Base-by-base conservation (phyloP, 2,888 invertebrate genomes). In the Nomada lathburiana region DNA sequence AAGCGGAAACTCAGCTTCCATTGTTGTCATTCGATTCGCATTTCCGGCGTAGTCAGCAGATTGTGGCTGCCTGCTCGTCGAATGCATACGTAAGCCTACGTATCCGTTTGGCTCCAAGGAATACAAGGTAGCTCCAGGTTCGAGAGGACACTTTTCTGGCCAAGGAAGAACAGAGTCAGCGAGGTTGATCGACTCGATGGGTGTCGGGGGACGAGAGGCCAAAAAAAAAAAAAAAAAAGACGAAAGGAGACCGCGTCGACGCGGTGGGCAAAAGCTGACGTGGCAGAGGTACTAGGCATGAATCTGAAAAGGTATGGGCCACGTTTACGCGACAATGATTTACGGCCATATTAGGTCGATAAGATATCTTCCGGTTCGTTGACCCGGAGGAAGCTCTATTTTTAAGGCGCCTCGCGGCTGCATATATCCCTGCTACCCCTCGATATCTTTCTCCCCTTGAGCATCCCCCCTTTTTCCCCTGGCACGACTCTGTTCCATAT, bases 251-350 rank as follows among this genome's bases (percentile, higher is more conserved):
- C 7, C 5, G 70, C 26, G 36, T 18, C n/a, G 69, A 59, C 29
- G 64, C 47, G 55, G 67, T 60, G 76, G 77, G 79, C 86, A 84
- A 85, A 76, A 87, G 90, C 91, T 91, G 90, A 91, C 91, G 86
- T 77, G 78, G 91, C 90, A 87, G 73, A 85, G 89, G 88, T 86
- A 89, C 83, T 83, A 70, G 79, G 83, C 84, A 90, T 87, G 90
- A 90, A 90, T 89, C 90, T 83, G 89, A 90, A 89, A 90, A 90
- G 89, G 88, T 88, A 86, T 78, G 88, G 89, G 89, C 88, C 82
- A 88, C 89, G 87, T 90, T 90, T 90, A 84, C 88, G 89, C 88
- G 90, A 84, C 90, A 87, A 90, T 91, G 91, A 91, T 91, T 91
- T 90, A 91, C 88, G 85, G 84, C 84, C 88, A 85, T 89, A 89